These are phyloP conservation scores for Drosophila eohydei DNA, from an alignment of 2,888 invertebrate species.

Conservation along the genomic window DNA sequence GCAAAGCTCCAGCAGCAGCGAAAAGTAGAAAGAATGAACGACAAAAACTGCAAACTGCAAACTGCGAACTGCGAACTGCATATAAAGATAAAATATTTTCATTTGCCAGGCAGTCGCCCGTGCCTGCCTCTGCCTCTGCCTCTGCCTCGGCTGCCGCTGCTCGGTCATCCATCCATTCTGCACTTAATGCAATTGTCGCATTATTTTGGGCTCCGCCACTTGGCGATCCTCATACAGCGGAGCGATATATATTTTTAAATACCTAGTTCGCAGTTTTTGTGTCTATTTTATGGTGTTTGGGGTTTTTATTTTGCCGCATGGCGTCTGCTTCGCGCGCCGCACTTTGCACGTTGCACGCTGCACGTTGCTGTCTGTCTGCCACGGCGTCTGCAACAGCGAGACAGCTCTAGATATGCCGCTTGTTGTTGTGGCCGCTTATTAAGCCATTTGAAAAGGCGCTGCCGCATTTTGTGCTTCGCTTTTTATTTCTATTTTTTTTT, in stretches of 20 bases:
- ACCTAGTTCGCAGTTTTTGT: constrained; percentile 67
- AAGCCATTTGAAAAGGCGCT: constrained; percentile 67
- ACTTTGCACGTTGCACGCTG: constrained; percentile 27
- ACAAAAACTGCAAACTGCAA: constrained; percentile 60
- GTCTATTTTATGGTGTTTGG: constrained; percentile 65
- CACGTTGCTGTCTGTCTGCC: constrained; percentile 59
- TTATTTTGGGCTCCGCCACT: constrained; percentile 64
- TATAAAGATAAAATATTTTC: constrained; percentile 78
- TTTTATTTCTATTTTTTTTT: constrained; percentile 5
- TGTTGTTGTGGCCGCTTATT: constrained; percentile 57
- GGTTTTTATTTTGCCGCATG: constrained; percentile 79
- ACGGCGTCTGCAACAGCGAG: constrained; percentile 72
- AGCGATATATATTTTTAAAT: constrained; percentile 71
- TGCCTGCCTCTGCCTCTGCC: not conserved
- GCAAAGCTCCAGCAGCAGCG: constrained; percentile 4
- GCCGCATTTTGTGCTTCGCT: constrained; percentile 41
- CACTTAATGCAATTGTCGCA: constrained; percentile 79
- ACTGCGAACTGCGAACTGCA: constrained; percentile 54
- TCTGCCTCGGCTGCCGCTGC: not conserved
- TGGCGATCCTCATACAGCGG: constrained; percentile 27
- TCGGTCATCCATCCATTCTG: constrained; percentile 64
- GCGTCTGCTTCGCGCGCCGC: constrained; percentile 59
- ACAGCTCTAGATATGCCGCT: constrained; percentile 36
- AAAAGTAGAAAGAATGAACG: constrained; percentile 1
- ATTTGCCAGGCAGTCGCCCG: constrained; percentile 43